phyloP scores from a whole-genome alignment of 2,888 invertebrate genomes.

The Chrysolina haemoptera region DNA sequence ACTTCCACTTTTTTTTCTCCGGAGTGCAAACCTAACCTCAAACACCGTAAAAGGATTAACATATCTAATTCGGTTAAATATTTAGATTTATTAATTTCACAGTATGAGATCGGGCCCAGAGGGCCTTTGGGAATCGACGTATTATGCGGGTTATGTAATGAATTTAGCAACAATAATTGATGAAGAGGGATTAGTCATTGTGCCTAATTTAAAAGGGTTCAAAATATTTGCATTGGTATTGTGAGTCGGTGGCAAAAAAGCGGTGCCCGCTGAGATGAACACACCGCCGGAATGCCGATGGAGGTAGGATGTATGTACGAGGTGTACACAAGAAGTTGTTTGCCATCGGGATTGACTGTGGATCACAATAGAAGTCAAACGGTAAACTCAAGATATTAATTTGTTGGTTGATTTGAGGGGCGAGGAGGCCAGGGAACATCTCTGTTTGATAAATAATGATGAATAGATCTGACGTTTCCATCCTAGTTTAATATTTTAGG shows the following conservation, averaged over 20 bases:
- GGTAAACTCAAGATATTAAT: no score
- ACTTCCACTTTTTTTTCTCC: slow-evolving; percentile 36
- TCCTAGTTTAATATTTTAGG: no score
- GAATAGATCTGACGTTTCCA: no score
- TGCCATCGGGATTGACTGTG: slow-evolving; percentile 1
- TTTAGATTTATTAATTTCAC: slow-evolving; percentile 64
- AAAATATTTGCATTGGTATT: slow-evolving; percentile 50
- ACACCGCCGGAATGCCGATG: slow-evolving; percentile 26
- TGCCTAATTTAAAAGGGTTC: slow-evolving; percentile 55
- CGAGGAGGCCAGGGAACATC: no score
- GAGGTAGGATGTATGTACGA: slow-evolving; percentile 17
- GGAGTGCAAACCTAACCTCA: slow-evolving; percentile 34
- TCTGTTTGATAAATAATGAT: no score
- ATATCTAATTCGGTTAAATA: slow-evolving; percentile 56
- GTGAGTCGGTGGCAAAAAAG: slow-evolving; percentile 35
- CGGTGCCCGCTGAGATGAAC: slow-evolving; percentile 35
- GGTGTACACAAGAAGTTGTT: not conserved
- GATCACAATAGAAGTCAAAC: not conserved
- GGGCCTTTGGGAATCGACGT: slow-evolving; percentile 37
- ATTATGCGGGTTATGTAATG: slow-evolving; percentile 55
- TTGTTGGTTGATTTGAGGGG: not conserved
- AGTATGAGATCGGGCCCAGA: slow-evolving; percentile 57
- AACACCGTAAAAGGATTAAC: slow-evolving; percentile 42
- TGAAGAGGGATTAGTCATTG: slow-evolving; percentile 32
- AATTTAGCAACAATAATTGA: slow-evolving; percentile 44